These are phyloP conservation scores for Sisyra nigra DNA, from an alignment of 2,888 invertebrate species.

Conservation along the genomic window DNA sequence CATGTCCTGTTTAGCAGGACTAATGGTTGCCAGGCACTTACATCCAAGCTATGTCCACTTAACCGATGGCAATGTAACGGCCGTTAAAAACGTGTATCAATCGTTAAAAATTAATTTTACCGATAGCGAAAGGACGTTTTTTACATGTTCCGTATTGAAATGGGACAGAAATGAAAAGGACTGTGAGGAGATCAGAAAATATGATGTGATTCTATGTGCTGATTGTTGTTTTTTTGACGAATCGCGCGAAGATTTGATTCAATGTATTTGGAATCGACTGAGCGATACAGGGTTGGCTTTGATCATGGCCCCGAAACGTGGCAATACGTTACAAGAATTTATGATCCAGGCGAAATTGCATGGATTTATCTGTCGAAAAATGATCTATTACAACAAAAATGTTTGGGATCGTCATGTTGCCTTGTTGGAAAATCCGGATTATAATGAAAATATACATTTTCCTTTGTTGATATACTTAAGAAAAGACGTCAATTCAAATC, in stretches of 20 bases:
- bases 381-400: conserved; percentile 41
- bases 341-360: conserved; percentile 38
- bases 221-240: conserved; percentile 71
- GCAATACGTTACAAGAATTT: conserved; percentile 53
- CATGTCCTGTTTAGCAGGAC: conserved; percentile 68
- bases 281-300: conserved; percentile 44
- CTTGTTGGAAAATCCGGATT: conserved; percentile 39
- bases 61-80: conserved; percentile 64
- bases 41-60: conserved; percentile 44
- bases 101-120: conserved; percentile 49
- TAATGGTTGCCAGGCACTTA: conserved; percentile 52
- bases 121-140: conserved; percentile 25
- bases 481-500: too few species aligned
- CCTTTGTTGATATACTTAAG: conserved; percentile 36
- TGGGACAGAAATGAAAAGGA: conserved; percentile 30
- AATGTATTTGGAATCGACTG: conserved; percentile 47
- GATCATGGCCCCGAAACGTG: conserved; percentile 62
- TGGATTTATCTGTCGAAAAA: conserved; percentile 39
- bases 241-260: conserved; percentile 45
- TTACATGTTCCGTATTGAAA: conserved; percentile 34
- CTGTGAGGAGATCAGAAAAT: conserved; percentile 23
- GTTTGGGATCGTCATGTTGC: conserved; percentile 52
- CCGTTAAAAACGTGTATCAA: conserved; percentile 52
- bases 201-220: conserved; percentile 58
- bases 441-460: conserved; percentile 55